Percentiles rank a stretch among this genome's conserved stretches.
Conservation (phyloP, 2,797 vertebrate genomes). For the Salarias fasciatus region DNA sequence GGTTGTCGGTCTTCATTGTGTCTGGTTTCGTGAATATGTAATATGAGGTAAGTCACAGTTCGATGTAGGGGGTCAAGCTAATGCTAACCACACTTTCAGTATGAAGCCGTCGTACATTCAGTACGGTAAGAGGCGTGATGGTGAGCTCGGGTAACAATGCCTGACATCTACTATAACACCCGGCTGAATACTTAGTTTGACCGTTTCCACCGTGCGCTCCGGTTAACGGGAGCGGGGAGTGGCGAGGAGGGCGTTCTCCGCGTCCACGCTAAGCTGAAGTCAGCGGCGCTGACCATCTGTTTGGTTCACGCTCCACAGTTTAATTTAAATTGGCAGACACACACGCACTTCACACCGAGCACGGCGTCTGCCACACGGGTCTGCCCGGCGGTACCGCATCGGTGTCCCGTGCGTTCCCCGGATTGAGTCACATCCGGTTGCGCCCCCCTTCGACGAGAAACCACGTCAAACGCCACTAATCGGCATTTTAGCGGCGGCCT, state of each 20-base stretch:
- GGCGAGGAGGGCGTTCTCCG: accelerated
- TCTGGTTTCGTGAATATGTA: not conserved
- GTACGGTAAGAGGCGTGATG: too few species aligned
- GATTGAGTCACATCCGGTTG: slow-evolving; percentile 54
- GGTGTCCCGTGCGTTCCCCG: not conserved
- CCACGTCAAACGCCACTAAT: not conserved
- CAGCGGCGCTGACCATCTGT: slow-evolving; percentile 17
- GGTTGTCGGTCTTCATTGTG: accelerated
- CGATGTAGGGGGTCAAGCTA: not conserved
- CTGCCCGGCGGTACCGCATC: not conserved
- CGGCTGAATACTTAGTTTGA: not conserved
- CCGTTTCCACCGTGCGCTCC: not conserved
- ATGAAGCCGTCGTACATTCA: slow-evolving; percentile 7
- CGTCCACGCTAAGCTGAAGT: not conserved
- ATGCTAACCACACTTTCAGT: slow-evolving; percentile 3
- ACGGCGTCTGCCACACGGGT: not conserved
- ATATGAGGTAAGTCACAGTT: accelerated
- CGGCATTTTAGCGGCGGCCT: too few species aligned
- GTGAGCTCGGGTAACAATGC: too few species aligned
- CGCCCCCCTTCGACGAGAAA: slow-evolving; percentile 11
- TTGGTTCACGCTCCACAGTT: not conserved
- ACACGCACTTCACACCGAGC: not conserved
- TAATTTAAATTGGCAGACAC: too few species aligned
- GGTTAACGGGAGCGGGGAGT: not conserved
- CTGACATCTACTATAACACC: not conserved